Conservation (phyloP, 1,140 invertebrate genomes). For the Drosophila sulfurigaster region DNA sequence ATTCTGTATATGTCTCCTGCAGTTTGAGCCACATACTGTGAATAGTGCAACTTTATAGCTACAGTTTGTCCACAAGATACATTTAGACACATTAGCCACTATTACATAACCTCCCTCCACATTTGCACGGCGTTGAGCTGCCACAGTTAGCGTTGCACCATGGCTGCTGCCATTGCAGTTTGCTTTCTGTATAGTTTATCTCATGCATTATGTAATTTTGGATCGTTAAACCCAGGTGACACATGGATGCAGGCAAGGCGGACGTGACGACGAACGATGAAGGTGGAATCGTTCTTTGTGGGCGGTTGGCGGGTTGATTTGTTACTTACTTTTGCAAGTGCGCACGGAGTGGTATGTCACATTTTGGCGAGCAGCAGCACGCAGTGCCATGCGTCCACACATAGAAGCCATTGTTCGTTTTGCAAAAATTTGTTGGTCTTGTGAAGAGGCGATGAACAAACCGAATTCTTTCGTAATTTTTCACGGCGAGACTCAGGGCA, state of each 20-base stretch:
- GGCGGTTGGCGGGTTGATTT: background rate
- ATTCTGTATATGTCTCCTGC: background rate
- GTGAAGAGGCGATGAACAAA: constrained; percentile 55
- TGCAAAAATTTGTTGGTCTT: constrained; percentile 69
- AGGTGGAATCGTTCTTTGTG: background rate
- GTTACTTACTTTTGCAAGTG: constrained; percentile 85
- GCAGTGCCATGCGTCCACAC: constrained; percentile 85
- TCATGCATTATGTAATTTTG: constrained; percentile 60
- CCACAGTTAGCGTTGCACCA: background rate
- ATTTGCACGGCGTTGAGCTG: constrained; percentile 8
- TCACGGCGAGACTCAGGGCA: constrained; percentile 66
- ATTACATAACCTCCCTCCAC: constrained; percentile 71
- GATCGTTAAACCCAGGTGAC: background rate
- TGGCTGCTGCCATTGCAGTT: background rate
- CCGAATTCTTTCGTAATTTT: constrained; percentile 81
- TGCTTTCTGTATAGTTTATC: background rate
- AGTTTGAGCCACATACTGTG: constrained; percentile 20
- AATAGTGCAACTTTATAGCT: constrained; percentile 41
- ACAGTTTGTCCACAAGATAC: background rate
- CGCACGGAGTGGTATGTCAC: constrained; percentile 85
- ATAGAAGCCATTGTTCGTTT: constrained; percentile 87
- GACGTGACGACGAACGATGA: constrained; percentile 46
- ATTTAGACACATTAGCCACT: constrained; percentile 50
- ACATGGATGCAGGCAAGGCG: constrained; percentile 22
- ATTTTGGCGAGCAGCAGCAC: constrained; percentile 86